Evolutionary conservation across 2,113 vertebrate species (phyloP).

Genomic region (Nyctereutes procyonoides): DNA sequence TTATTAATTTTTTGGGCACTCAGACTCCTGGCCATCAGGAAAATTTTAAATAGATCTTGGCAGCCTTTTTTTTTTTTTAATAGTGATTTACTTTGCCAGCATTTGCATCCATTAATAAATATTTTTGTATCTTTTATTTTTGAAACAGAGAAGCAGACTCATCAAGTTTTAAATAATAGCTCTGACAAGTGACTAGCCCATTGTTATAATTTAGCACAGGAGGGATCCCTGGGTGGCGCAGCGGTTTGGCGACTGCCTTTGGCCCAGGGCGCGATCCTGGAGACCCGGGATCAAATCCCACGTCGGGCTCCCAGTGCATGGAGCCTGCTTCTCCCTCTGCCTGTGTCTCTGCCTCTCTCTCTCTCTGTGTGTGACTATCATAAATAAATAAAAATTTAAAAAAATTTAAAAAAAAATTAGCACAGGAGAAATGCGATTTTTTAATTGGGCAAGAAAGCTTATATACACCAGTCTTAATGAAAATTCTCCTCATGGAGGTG

Average conservation of each 20-base stretch:
- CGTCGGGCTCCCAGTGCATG: too few relatives aligned
- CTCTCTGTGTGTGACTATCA: too few relatives aligned
- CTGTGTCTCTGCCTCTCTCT: too few relatives aligned
- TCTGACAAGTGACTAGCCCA: background rate
- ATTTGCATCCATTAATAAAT: background rate
- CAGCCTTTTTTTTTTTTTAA: background rate
- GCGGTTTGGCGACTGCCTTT: too few relatives aligned
- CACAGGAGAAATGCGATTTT: background rate
- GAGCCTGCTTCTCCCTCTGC: too few relatives aligned
- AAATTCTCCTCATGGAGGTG: background rate
- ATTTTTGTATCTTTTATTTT: background rate
- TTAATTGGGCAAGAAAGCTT: background rate
- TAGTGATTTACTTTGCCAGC: background rate
- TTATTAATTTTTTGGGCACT: background rate
- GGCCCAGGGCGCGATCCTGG: too few relatives aligned
- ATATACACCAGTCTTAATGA: background rate
- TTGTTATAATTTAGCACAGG: background rate
- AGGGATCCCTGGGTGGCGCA: too few relatives aligned
- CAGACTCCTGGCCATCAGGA: background rate
- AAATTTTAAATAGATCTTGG: background rate
- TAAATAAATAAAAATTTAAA: too few relatives aligned
- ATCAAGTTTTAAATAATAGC: background rate
- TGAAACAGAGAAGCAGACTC: constrained; percentile 12
- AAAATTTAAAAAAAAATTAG: too few relatives aligned
- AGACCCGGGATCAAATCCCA: too few relatives aligned